Percentiles rank a stretch among this genome's conserved stretches.
Evolutionary conservation across 2,113 vertebrate species (phyloP).

Genomic region (Cyanistes caeruleus): DNA sequence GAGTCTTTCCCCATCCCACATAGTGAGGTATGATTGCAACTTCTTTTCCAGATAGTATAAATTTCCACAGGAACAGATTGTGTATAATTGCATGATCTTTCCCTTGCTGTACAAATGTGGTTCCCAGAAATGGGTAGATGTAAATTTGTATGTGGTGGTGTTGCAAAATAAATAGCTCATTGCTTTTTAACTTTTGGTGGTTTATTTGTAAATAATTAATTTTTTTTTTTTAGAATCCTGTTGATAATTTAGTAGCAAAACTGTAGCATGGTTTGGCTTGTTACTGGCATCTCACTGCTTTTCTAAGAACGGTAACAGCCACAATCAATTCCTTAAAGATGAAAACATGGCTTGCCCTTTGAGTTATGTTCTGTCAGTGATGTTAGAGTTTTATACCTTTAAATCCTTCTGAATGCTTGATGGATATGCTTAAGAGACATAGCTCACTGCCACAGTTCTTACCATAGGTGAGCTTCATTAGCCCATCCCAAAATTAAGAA

Average conservation of each 20-base stretch:
- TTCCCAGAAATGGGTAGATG: neutral
- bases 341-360: neutral
- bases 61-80: neutral
- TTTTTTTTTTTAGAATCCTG: neutral
- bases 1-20: neutral
- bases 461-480: neutral
- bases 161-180: neutral
- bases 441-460: neutral
- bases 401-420: neutral
- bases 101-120: neutral
- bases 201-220: neutral
- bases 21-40: neutral
- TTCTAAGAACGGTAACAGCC: neutral
- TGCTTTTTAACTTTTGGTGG: neutral
- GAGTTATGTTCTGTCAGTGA: neutral
- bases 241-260: neutral
- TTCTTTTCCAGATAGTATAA: neutral
- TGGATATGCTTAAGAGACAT: neutral
- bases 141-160: neutral
- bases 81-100: neutral
- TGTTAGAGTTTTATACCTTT: neutral
- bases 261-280: neutral
- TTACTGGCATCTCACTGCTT: neutral
- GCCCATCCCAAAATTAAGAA: neutral
- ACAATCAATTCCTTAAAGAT: neutral